Base-by-base conservation (phyloP, 2,797 vertebrate genomes). In the Platalea minor region DNA sequence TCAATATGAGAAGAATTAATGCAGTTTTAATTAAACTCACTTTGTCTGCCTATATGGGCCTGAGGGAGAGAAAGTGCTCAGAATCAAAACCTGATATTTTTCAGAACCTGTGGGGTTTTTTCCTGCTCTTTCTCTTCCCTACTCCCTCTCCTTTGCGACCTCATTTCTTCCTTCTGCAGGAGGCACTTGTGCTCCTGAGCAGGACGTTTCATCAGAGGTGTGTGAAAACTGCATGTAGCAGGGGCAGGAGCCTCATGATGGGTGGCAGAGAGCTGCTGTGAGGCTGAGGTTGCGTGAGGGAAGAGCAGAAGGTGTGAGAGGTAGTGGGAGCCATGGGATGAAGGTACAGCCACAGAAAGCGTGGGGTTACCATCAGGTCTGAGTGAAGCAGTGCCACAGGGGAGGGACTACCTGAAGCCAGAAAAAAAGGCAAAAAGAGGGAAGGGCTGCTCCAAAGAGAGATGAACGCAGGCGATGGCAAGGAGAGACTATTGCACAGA, bases 21-120 rank as follows among this genome's bases (percentile, higher is more conserved):
- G 78, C 75, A 59, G 53, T 85, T 95, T 95, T 95, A 94, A 97
- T 97, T 96, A 95, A 95, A 92, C 75, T 87, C 54, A 69, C 54
- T 88, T 88, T 88, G 85, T 53, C 77, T 92, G 65, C 26, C 37
- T 72, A 6, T 17, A 48, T n/a, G 67, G 85, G 68, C 87, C 94
- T 85, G 33, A 54, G 82, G 89, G 70, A 82, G 43, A 68, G 33
- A 29, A 77, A 92, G 64, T n/a, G 70, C 48, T 48, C 20, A 21
- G 65, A 92, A 89, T 85, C 57, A 65, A 74, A 78, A 60, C 48
- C 21, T 3, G 5, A 21, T 69, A 11, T 72, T 91, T 65, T 43
- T 74, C 43, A 31, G 57, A 78, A 85, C 33, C 43, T 72, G 41
- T 68, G 29, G n/a, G 45, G 0, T 7, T 46, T 73, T 79, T 57